Evolutionary conservation across 2,797 vertebrate species (phyloP), one percentile per base, ranked within the genome.

Genomic region (Choloepus didactylus): DNA sequence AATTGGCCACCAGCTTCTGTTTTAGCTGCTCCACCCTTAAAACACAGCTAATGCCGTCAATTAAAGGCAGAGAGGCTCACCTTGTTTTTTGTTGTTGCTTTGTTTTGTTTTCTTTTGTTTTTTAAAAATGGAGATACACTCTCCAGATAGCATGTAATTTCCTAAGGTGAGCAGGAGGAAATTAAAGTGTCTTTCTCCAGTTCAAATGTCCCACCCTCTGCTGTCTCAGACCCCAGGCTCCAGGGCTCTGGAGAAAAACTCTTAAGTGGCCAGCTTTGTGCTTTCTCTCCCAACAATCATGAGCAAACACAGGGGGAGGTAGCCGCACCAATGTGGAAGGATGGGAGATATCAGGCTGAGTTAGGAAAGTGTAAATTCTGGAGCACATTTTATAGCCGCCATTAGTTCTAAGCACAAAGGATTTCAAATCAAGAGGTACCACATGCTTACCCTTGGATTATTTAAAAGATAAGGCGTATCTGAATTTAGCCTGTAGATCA

Each of bases 401-500:
- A 18, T 80, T 70, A 59, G 8, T 59, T 62, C 69, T 51, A 73
- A 87, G 73, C 69, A 51, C 69, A 27, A 41, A 46, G 69, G 80
- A 51, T 89, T 88, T 92, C 67, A 90, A 67, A 51, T 64, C 81
- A 67, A 84, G 81, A 51, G 76, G 38, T 83, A 80, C 56, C 46
- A 15, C 72, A 38, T 38, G 51, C 46, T 15, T 2, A 66, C 15
- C n/a, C 62, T 66, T 18, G 85, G 85, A 77, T 95, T 95, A 93
- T n/a, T 87, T 70, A 82, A 87, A 81, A 84, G 66, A 89, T 14
- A 56, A 93, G 51, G 56, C 1, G 0, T 38, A 67, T 73, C 85
- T 27, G 25, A 76, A 92, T 94, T 87, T 86, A 97, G 92, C 81
- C 72, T 41, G 76, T 31, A 76, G 77, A 90, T 84, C 90, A 87